Base-by-base conservation (phyloP, 2,113 vertebrate species). In the Corythornis madagascariensis region DNA sequence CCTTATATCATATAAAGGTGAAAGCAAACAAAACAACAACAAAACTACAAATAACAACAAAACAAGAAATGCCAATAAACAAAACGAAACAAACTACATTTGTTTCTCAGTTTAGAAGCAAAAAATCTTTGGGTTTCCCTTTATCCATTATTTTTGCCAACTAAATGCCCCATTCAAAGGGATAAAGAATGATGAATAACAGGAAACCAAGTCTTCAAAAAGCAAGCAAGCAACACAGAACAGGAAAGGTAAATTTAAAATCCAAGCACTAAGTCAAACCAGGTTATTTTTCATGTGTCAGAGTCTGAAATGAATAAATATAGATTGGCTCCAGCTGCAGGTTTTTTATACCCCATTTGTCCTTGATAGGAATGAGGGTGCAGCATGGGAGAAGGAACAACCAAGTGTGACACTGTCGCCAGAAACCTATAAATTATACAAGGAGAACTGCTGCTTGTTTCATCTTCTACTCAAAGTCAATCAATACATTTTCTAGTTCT, bases 311-410 rank as follows among this genome's bases (percentile, higher is more conserved):
- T 63, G 28, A 77, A 90, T 38, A 90, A 93, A 83, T 50, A 80
- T 0, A 57, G 64, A 38, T 57, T 74, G 29, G 24, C 33, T 88
- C 13, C 45, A 1, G 0, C 28, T 5, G 5, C 6, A 10, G 11
- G 2, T 38, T 20, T 76, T 73, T 70, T 29, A 55, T 50, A 29
- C 29, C 26, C 4, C 47, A 6, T 83, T 86, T 66, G 13, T 60
- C 67, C 61, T 31, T 55, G 50, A 2, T 33, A 61, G 50, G 24
- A 35, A 16, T 65, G 89, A 72, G 31, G 33, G 43, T 76, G 64
- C 82, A 47, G 67, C 59, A 43, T 0, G 0, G 61, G 26, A 71
- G 65, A 17, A 43, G 43, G 33, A 86, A 26, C 40, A 90, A 31
- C 22, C 75, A 21, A 21, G 64, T 29, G 59, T 61, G 85, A n/a